Conservation (phyloP, 2,888 invertebrate genomes). For the Charanyca ferruginea region DNA sequence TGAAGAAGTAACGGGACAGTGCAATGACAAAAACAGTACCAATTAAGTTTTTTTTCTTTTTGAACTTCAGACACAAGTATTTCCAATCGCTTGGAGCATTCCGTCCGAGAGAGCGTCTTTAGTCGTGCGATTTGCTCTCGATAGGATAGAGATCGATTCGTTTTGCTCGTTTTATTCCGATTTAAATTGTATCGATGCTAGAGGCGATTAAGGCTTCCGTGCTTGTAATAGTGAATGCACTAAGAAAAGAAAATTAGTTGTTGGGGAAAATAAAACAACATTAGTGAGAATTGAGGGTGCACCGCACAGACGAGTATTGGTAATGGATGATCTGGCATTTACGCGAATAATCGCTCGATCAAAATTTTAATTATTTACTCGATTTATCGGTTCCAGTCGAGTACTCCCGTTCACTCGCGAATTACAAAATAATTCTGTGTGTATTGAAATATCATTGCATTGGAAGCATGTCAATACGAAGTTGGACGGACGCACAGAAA, state of each 20-base stretch:
- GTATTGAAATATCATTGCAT: conserved; percentile 60
- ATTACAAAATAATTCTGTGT: conserved; percentile 53
- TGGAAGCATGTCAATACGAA: conserved; percentile 65
- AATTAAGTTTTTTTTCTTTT: conserved; percentile 88
- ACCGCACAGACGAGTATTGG: conserved; percentile 3
- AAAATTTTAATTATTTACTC: conserved; percentile 33
- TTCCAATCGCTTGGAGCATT: conserved; percentile 85
- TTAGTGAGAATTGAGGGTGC: conserved; percentile 26
- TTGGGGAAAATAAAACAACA: conserved; percentile 65
- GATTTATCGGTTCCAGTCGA: conserved; percentile 40
- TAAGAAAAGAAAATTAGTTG: conserved; percentile 80
- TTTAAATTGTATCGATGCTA: conserved; percentile 89
- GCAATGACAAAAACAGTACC: conserved; percentile 86
- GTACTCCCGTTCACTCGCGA: conserved; percentile 18
- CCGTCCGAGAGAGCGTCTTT: conserved; percentile 85
- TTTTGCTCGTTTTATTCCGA: conserved; percentile 87
- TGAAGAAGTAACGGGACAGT: conserved; percentile 79
- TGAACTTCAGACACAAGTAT: conserved; percentile 82
- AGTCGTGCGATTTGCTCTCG: conserved; percentile 88
- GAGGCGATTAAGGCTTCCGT: conserved; percentile 86
- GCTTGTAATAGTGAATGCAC: conserved; percentile 71
- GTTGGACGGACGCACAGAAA: conserved; percentile 59
- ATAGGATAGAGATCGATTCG: conserved; percentile 88
- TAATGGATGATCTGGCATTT: conserved; percentile 25
- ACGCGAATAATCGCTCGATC: not conserved